phyloP scores from a whole-genome alignment of 1,140 invertebrate genomes.

The Penaeus indicus region DNA sequence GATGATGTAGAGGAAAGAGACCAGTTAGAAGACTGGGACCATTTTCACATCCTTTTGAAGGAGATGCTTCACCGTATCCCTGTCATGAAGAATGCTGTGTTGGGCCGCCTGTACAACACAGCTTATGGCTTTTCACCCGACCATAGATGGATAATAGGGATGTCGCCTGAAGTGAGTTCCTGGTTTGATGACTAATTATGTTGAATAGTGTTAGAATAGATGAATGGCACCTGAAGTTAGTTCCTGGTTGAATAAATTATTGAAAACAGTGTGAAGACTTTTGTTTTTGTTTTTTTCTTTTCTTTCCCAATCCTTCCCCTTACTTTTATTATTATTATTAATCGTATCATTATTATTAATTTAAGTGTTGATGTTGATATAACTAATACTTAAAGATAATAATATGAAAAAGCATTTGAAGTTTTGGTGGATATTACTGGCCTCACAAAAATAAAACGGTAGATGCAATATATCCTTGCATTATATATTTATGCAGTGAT shows the following conservation, averaged over 20 bases:
- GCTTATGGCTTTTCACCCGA: constrained; percentile 94
- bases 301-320: too few relatives aligned
- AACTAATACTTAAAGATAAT: too few relatives aligned
- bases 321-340: too few relatives aligned
- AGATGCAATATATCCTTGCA: too few relatives aligned
- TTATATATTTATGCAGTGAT: not conserved
- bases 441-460: too few relatives aligned
- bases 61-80: constrained; percentile 89
- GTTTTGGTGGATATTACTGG: too few relatives aligned
- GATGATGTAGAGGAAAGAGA: constrained; percentile 38
- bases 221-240: not conserved
- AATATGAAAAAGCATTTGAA: too few relatives aligned
- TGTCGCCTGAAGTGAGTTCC: constrained; percentile 62
- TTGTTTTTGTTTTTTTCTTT: too few relatives aligned
- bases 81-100: constrained; percentile 78
- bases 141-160: constrained; percentile 71
- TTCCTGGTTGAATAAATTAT: too few relatives aligned
- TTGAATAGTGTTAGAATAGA: not conserved
- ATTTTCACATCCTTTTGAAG: constrained; percentile 91
- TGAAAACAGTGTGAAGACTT: too few relatives aligned
- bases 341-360: too few relatives aligned
- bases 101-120: constrained; percentile 86
- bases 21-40: constrained; percentile 85
- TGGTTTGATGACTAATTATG: not conserved
- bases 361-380: too few relatives aligned